Evolutionary conservation across 2,888 invertebrate species (phyloP).

Genomic region (Stomorhina lunata): DNA sequence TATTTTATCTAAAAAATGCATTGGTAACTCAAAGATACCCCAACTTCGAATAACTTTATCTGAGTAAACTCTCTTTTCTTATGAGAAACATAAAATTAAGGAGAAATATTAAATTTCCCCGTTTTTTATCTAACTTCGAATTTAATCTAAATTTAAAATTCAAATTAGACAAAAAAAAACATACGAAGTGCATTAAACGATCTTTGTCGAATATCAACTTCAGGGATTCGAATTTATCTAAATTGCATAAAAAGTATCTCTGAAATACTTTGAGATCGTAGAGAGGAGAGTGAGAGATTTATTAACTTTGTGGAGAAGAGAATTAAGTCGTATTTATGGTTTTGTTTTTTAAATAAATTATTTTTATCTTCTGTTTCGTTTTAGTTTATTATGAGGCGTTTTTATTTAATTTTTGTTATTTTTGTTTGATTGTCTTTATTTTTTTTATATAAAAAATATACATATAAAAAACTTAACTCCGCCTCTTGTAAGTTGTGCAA

Average conservation of each 20-base stretch:
- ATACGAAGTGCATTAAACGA: constrained; percentile 16
- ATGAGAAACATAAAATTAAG: constrained; percentile 26
- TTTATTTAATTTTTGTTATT: constrained; percentile 1
- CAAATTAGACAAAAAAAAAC: constrained; percentile 13
- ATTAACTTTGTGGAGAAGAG: background rate
- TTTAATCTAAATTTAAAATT: constrained; percentile 3
- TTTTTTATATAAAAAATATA: background rate
- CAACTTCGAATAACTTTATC: constrained; percentile 53
- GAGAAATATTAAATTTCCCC: constrained; percentile 53
- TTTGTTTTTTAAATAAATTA: constrained; percentile 24
- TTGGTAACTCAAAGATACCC: constrained; percentile 5
- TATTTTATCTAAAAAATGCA: background rate
- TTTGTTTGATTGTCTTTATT: background rate
- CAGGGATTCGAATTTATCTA: constrained; percentile 20
- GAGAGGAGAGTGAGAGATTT: background rate
- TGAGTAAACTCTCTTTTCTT: background rate
- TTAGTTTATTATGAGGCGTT: constrained; percentile 50
- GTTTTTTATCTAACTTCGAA: constrained; percentile 59
- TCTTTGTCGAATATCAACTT: constrained; percentile 4
- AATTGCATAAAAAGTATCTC: background rate
- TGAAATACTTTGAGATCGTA: background rate
- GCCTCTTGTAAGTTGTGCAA: constrained; percentile 59
- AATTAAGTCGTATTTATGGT: background rate
- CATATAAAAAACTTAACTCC: constrained; percentile 30
- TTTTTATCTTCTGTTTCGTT: constrained; percentile 10